These are phyloP conservation scores for Aegithalos caudatus DNA, from an alignment of 2,113 vertebrate genomes.

Conservation along the genomic window DNA sequence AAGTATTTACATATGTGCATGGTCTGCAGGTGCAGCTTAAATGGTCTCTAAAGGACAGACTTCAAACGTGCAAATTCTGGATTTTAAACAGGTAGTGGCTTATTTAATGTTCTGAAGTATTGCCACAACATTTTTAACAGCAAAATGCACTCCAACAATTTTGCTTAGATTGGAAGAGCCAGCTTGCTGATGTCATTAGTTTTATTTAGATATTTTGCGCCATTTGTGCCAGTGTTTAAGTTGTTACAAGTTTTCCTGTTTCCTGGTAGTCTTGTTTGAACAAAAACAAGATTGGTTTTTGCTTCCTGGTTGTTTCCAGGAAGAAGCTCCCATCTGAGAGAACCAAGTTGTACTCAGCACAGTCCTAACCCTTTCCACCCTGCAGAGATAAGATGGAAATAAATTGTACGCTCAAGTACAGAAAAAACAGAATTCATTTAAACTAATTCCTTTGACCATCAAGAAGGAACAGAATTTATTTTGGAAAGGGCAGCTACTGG, in stretches of 20 bases:
- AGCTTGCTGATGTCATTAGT: background rate
- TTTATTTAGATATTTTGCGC: background rate
- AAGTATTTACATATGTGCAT: background rate
- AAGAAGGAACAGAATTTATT: background rate
- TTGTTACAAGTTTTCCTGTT: background rate
- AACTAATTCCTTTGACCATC: background rate
- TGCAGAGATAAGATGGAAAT: background rate
- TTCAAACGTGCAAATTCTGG: background rate
- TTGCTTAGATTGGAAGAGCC: constrained; percentile 1
- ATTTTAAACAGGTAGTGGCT: constrained; percentile 23
- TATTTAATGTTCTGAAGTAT: constrained; percentile 5
- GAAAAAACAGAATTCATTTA: background rate
- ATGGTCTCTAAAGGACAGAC: background rate
- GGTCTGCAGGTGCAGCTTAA: background rate
- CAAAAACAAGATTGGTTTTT: too few species aligned
- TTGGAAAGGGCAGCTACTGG: background rate
- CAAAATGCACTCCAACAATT: background rate
- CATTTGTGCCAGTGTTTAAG: background rate
- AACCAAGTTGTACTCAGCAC: background rate
- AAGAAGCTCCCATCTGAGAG: background rate
- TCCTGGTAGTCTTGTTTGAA: background rate
- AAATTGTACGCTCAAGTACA: background rate
- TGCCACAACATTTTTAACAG: background rate
- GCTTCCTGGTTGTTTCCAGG: background rate
- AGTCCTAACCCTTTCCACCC: background rate